phyloP scores from a whole-genome alignment of 2,888 invertebrate genomes.

The Euplagia quadripunctaria region DNA sequence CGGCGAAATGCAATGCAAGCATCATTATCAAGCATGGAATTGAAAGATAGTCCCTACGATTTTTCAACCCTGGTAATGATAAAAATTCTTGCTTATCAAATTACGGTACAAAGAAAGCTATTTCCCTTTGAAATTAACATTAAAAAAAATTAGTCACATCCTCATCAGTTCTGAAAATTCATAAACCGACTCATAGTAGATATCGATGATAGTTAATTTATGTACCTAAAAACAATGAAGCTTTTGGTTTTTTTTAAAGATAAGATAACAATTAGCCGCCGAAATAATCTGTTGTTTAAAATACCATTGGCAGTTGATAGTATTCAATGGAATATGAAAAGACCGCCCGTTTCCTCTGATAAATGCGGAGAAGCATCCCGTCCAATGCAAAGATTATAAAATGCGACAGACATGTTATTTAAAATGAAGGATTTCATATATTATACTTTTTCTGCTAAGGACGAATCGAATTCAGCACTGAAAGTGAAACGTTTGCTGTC shows the following conservation, averaged over 20 bases:
- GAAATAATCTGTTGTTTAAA: constrained; percentile 69
- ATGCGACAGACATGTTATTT: background rate
- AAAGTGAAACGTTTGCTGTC: background rate
- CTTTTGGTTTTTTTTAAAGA: constrained; percentile 36
- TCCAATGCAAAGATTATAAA: constrained; percentile 65
- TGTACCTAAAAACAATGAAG: constrained; percentile 1
- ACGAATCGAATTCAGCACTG: background rate
- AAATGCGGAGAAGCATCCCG: constrained; percentile 70
- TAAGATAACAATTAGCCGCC: constrained; percentile 60
- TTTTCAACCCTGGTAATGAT: background rate
- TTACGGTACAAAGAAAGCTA: background rate
- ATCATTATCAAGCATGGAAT: too few species aligned
- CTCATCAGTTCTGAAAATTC: constrained; percentile 7
- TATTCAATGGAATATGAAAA: constrained; percentile 75
- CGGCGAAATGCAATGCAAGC: too few species aligned
- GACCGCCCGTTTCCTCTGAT: constrained; percentile 76
- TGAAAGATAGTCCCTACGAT: background rate
- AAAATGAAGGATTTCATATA: background rate
- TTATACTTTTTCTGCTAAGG: background rate
- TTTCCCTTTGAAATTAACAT: background rate
- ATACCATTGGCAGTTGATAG: constrained; percentile 66
- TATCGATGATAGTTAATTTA: background rate
- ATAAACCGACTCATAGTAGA: constrained; percentile 1
- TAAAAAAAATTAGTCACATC: constrained; percentile 7
- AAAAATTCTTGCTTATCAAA: background rate